Base-by-base conservation (phyloP, 1,140 invertebrate genomes). In the Colletes latitarsis region DNA sequence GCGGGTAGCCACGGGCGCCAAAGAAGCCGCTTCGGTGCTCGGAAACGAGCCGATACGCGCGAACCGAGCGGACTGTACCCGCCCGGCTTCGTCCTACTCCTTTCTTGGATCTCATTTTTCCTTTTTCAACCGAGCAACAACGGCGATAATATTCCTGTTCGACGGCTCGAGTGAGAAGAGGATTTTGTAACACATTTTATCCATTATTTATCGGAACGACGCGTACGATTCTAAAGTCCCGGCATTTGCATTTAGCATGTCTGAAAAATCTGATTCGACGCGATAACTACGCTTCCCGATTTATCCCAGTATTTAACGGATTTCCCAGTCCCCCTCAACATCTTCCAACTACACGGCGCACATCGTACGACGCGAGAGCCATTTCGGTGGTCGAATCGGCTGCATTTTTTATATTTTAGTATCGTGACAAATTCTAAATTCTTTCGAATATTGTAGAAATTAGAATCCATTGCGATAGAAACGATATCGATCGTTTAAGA, bases 11-110 rank as follows among this genome's bases (percentile, higher is more conserved):
- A 57, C 41, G 5, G 1, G 5, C 15, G 30, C 21, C 55, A 57
- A 17, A 21, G 12, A 9, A 12, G 6, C 6, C 1, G 8, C n/a
- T 30, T 4, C 30, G 4, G 14, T 19, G 19, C 39, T 49, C 5
- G 14, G 21, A 14, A 30, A n/a, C 58, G 30, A 12, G 3, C 15
- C 9, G 30, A 12, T 14, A 15, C 21, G 21, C 21, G 49, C 19
- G 63, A 52, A 49, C 53, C 21, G 19, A 63, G 49, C 52, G 21
- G 57, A 87, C 85, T 84, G 74, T 86, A 82, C 81, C 17, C 5
- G 64, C 64, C 10, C 4, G 79, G 43, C 81, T 83, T 82, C 77
- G 80, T 85, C 77, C 83, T 76, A 57, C 60, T 82, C 84, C 83
- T 83, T 84, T 85, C 78, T 74, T 55, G 70, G 69, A 63, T 63